Percentiles rank a stretch among this genome's conserved stretches.
phyloP scores from a whole-genome alignment of 23 tunicate species.

The Styela clava region DNA sequence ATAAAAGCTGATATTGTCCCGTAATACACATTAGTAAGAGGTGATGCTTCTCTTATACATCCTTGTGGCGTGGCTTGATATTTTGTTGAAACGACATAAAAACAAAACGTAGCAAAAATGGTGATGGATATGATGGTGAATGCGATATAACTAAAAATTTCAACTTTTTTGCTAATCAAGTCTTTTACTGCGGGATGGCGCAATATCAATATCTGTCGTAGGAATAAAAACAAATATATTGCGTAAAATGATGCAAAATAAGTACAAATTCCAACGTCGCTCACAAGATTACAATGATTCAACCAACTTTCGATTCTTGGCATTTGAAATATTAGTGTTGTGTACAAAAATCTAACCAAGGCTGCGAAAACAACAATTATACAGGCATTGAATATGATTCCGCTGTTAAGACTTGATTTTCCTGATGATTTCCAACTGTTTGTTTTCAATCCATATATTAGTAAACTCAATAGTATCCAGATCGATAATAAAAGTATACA shows the following conservation, averaged over 20 bases:
- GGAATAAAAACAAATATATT: not conserved
- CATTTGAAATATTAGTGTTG: not conserved
- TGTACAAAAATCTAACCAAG: not conserved
- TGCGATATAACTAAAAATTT: not conserved
- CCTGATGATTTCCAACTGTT: not conserved
- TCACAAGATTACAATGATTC: not conserved
- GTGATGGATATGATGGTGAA: not conserved
- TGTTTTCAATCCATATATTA: not conserved
- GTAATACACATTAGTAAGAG: not conserved
- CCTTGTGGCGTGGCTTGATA: not conserved
- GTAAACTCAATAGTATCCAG: not conserved
- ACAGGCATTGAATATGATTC: not conserved
- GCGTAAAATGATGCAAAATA: not conserved
- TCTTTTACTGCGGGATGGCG: not conserved
- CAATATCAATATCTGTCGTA: not conserved
- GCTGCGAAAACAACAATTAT: not conserved
- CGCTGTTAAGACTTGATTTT: not conserved
- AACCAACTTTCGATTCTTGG: not conserved
- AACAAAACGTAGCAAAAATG: not conserved
- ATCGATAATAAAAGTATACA: not conserved
- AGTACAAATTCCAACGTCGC: not conserved
- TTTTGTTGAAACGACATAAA: not conserved
- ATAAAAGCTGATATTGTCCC: not conserved
- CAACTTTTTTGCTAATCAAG: not conserved
- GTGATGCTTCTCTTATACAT: not conserved